A percentile compares a stretch with the other conserved stretches of the same genome.
These are phyloP conservation scores for Chrysotoxum bicinctum DNA, from an alignment of 2,888 invertebrate genomes.

Conservation along the genomic window DNA sequence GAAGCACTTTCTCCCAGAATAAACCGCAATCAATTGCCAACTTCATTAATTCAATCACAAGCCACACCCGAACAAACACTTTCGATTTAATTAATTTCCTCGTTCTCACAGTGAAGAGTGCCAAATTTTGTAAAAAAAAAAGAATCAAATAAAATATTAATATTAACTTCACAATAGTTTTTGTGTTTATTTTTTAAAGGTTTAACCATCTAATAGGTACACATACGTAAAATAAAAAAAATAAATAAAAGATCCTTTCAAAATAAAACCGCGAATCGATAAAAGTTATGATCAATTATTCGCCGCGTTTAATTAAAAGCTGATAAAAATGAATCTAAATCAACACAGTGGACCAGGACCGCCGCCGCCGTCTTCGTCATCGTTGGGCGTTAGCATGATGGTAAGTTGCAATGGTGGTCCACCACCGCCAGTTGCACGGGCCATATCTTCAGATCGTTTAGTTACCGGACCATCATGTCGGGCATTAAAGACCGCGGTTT, in stretches of 20 bases:
- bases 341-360: conserved; percentile 82
- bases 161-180: not conserved
- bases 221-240: not conserved
- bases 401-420: conserved; percentile 63
- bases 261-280: conserved; percentile 28
- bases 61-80: not conserved
- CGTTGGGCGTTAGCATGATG: conserved; percentile 58
- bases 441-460: conserved; percentile 82
- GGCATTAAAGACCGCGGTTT: conserved; percentile 94
- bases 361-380: conserved; percentile 75
- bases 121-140: conserved; percentile 55
- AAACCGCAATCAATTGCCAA: conserved; percentile 37
- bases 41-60: conserved; percentile 1
- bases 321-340: conserved; percentile 81
- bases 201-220: not conserved
- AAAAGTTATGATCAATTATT: conserved; percentile 65
- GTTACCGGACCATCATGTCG: conserved; percentile 92
- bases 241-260: not conserved
- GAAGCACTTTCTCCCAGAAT: conserved; percentile 31
- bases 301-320: conserved; percentile 75
- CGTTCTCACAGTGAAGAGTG: conserved; percentile 55
- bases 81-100: not conserved
- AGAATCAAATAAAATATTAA: not conserved
- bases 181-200: conserved; percentile 9
- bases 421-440: conserved; percentile 77